Evolutionary conservation across 1,140 invertebrate genomes (phyloP).

Genomic region (Odontomachus brunneus): DNA sequence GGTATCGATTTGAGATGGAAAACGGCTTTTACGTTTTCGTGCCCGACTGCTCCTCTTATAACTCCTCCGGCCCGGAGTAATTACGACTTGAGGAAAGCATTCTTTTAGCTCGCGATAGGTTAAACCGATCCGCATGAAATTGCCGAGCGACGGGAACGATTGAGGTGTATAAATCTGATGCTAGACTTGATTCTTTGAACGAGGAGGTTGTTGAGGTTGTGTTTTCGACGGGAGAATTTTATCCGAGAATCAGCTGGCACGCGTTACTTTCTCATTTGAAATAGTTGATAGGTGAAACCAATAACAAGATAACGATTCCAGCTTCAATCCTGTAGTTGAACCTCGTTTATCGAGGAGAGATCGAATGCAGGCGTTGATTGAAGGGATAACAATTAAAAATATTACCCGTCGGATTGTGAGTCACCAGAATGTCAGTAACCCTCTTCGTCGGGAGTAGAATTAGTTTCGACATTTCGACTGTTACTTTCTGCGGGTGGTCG

Average conservation of each 20-base stretch:
- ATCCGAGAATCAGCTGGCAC: neutral
- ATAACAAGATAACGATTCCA: neutral
- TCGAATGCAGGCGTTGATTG: neutral
- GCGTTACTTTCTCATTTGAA: neutral
- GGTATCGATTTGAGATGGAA: constrained; percentile 33
- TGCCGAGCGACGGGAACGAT: neutral
- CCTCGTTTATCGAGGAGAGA: neutral
- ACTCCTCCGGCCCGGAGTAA: neutral
- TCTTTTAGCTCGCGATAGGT: neutral
- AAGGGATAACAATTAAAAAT: neutral
- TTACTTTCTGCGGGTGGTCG: constrained; percentile 46
- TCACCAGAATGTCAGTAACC: constrained; percentile 19
- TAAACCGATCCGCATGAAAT: neutral
- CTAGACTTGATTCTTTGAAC: neutral
- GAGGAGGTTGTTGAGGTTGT: neutral
- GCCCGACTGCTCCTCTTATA: constrained; percentile 3
- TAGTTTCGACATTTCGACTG: constrained; percentile 31
- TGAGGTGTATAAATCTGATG: neutral
- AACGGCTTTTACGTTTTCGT: constrained; percentile 34
- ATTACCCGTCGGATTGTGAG: constrained; percentile 16
- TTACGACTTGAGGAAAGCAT: neutral
- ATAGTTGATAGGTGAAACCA: neutral
- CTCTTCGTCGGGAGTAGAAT: constrained; percentile 37
- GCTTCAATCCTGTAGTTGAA: neutral
- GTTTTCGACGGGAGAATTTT: neutral